Evolutionary conservation across 53 echinoderm and acorn worm species (phyloP).

Genomic region (Paracentrotus lividus): DNA sequence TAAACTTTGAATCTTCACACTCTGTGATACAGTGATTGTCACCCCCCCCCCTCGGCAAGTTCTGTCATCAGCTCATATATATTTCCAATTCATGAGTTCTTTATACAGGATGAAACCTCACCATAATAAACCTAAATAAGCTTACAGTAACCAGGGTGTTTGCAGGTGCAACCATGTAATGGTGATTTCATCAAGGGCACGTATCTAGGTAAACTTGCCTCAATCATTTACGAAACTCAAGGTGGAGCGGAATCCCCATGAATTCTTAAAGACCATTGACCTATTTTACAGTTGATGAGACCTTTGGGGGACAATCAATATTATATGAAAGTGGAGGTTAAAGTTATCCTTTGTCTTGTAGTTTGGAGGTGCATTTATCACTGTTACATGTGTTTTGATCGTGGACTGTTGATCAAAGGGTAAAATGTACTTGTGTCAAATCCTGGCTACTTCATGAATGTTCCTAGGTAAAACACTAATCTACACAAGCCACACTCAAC

Average conservation of each 20-base stretch:
- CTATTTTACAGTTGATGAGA: background rate
- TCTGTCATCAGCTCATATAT: too few species aligned
- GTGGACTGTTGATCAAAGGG: too few species aligned
- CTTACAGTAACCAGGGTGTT: background rate
- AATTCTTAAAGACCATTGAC: conserved; percentile 22
- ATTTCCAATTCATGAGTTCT: too few species aligned
- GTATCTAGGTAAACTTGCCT: background rate
- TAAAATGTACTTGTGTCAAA: too few species aligned
- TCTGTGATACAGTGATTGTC: too few species aligned
- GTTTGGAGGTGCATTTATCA: background rate
- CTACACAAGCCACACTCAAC: too few species aligned
- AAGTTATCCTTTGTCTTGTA: background rate
- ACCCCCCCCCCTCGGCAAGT: too few species aligned
- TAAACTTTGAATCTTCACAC: too few species aligned
- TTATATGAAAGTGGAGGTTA: background rate
- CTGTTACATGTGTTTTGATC: background rate
- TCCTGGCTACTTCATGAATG: too few species aligned
- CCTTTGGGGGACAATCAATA: background rate
- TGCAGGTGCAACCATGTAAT: background rate
- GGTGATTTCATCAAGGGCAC: background rate
- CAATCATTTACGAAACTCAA: background rate
- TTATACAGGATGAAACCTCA: background rate
- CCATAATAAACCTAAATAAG: conserved; percentile 2
- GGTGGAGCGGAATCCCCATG: background rate
- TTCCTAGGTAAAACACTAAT: too few species aligned